phyloP scores from a whole-genome alignment of 2,888 invertebrate species.

The Stictocephala bisonia region DNA sequence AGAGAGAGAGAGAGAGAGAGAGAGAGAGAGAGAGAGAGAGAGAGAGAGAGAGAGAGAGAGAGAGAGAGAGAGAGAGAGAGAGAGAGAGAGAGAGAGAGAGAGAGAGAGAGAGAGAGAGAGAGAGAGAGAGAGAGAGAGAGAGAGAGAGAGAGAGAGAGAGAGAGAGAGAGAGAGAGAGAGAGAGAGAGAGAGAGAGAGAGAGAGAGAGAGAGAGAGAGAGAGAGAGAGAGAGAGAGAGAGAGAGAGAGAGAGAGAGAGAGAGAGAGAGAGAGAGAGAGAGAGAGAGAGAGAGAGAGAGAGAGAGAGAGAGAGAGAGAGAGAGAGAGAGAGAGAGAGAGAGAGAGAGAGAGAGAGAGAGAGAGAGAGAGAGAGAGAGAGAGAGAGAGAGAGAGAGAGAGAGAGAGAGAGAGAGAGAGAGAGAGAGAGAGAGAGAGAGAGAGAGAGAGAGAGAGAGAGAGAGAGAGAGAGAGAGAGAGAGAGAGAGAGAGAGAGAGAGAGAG shows the following conservation, averaged over 20 bases:
- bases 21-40: constrained; percentile 42
- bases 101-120: constrained; percentile 3
- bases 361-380: not conserved
- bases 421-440: not conserved
- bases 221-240: constrained; percentile 36
- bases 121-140: constrained; percentile 1
- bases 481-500: not conserved
- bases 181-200: constrained; percentile 40
- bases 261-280: constrained; percentile 5
- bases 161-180: constrained; percentile 43
- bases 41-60: constrained; percentile 41
- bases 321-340: not conserved
- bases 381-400: constrained; percentile 1
- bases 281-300: not conserved
- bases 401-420: not conserved
- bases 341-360: not conserved
- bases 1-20: constrained; percentile 44
- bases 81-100: constrained; percentile 1
- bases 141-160: constrained; percentile 36
- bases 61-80: constrained; percentile 34
- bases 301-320: not conserved
- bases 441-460: constrained; percentile 12
- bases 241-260: not conserved
- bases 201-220: constrained; percentile 40
- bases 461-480: constrained; percentile 4